Percentiles rank a stretch among this genome's conserved stretches.
phyloP scores from a whole-genome alignment of 2,888 invertebrate genomes.

The Phlogophora meticulosa region DNA sequence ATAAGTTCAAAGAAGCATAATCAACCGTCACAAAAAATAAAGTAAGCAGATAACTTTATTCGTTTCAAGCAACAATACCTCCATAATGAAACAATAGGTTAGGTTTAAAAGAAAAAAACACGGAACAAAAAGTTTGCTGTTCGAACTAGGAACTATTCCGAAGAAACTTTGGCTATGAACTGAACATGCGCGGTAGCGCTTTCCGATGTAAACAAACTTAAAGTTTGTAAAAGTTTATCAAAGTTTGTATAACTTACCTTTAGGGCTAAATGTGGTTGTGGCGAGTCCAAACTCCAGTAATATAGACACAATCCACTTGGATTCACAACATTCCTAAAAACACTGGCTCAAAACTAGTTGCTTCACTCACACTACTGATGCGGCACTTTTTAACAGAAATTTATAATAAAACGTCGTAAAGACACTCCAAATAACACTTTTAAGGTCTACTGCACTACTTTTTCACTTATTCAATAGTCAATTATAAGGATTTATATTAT shows the following conservation, averaged over 20 bases:
- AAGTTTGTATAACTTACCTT: slow-evolving; percentile 79
- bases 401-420: slow-evolving; percentile 73
- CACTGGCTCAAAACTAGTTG: slow-evolving; percentile 87
- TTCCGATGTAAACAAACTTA: slow-evolving; percentile 85
- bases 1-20: slow-evolving; percentile 36
- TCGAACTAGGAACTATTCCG: slow-evolving; percentile 24
- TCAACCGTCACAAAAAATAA: slow-evolving; percentile 19
- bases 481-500: slow-evolving; percentile 72
- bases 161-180: slow-evolving; percentile 64
- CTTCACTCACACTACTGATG: slow-evolving; percentile 82
- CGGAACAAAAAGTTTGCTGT: slow-evolving; percentile 54
- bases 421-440: slow-evolving; percentile 72
- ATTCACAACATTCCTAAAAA: slow-evolving; percentile 89
- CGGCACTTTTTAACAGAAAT: slow-evolving; percentile 86
- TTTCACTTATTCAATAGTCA: slow-evolving; percentile 73
- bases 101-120: slow-evolving; percentile 34
- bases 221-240: slow-evolving; percentile 81
- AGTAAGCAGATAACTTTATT: slow-evolving; percentile 15
- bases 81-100: slow-evolving; percentile 41
- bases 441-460: slow-evolving; percentile 71
- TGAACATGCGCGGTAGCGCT: slow-evolving; percentile 86
- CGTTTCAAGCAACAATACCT: slow-evolving; percentile 21
- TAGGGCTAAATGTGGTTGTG: slow-evolving; percentile 72
- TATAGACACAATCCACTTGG: slow-evolving; percentile 85
- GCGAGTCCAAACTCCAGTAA: slow-evolving; percentile 76